Evolutionary conservation across 2,888 invertebrate species (phyloP).

Genomic region (Harpalus rufipes): DNA sequence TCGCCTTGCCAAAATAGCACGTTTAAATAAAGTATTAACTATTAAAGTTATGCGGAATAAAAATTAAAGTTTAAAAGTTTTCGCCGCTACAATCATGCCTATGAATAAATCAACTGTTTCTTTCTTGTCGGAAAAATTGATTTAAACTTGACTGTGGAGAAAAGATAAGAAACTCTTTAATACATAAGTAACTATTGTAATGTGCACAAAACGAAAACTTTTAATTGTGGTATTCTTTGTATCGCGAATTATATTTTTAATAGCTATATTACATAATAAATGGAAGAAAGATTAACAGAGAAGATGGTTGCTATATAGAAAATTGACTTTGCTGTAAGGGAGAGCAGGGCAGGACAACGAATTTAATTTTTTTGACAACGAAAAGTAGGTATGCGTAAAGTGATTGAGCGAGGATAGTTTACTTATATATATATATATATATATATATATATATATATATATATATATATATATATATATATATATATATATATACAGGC

Average conservation of each 20-base stretch:
- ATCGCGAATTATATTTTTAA: conserved; percentile 13
- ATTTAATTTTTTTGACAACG: too few relatives aligned
- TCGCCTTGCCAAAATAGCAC: too few relatives aligned
- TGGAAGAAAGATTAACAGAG: background rate
- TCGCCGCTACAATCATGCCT: background rate
- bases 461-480: too few relatives aligned
- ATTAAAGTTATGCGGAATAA: conserved; percentile 6
- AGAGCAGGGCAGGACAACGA: too few relatives aligned
- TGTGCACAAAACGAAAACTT: conserved; percentile 19
- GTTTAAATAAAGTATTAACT: background rate
- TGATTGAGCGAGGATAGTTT: too few relatives aligned
- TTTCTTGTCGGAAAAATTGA: conserved; percentile 16
- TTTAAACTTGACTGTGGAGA: conserved; percentile 29
- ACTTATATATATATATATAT: too few relatives aligned
- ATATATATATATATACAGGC: too few relatives aligned
- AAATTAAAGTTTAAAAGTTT: conserved; percentile 41
- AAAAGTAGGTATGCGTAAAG: too few relatives aligned
- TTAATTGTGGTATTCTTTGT: conserved; percentile 29
- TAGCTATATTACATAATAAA: background rate
- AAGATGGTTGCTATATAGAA: background rate
- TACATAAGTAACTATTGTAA: conserved; percentile 12
- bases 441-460: too few relatives aligned
- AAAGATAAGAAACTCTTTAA: conserved; percentile 39
- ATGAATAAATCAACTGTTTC: conserved; percentile 23
- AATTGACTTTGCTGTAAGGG: background rate